Conservation (phyloP, 2,797 vertebrate genomes). For the Epinephelus awoara region DNA sequence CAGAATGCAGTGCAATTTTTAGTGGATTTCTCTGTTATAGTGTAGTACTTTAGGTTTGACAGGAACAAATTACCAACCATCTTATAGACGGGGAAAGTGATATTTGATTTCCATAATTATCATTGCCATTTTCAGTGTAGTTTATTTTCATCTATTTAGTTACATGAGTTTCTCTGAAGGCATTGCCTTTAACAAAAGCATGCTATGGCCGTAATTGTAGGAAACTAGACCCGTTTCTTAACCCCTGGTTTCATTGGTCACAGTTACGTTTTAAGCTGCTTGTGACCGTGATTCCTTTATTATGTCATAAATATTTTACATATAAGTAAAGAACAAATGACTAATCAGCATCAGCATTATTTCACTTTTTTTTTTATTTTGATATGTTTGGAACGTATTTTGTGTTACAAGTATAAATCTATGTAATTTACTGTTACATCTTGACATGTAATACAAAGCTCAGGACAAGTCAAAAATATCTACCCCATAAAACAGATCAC, state of each 20-base stretch:
- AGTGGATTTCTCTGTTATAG: neutral
- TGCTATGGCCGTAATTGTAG: too few species aligned
- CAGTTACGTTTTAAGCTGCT: neutral
- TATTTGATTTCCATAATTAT: neutral
- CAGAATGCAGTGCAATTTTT: neutral
- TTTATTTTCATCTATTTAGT: neutral
- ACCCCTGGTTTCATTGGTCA: too few species aligned
- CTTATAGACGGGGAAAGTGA: neutral
- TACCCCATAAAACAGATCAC: conserved; percentile 43
- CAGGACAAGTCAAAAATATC: conserved; percentile 39
- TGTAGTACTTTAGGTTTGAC: neutral
- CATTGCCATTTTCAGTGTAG: neutral
- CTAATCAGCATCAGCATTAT: neutral
- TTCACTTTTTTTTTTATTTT: conserved; percentile 59
- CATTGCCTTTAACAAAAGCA: neutral
- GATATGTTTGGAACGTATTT: conserved; percentile 59
- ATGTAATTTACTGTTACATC: conserved; percentile 44
- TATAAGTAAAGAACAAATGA: neutral
- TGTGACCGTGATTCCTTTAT: neutral
- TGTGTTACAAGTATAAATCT: conserved; percentile 51
- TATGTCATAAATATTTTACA: neutral
- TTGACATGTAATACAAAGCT: conserved; percentile 58
- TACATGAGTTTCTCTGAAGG: neutral
- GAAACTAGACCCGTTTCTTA: too few species aligned
- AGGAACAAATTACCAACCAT: neutral